Conservation (phyloP, 2,797 vertebrate species). For the Ibycter americanus region DNA sequence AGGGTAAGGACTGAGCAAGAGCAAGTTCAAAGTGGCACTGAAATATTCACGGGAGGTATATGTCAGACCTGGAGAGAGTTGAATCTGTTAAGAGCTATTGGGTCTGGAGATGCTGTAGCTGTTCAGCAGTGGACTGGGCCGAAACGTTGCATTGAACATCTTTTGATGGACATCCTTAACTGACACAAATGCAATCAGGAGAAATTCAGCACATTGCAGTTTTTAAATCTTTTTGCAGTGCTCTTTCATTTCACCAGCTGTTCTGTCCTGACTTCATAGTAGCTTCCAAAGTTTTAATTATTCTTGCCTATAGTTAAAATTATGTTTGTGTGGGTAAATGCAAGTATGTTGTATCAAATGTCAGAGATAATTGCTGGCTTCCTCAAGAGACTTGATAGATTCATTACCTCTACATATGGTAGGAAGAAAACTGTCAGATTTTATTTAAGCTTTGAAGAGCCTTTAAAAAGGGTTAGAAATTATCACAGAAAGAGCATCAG, state of each 20-base stretch:
- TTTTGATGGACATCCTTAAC: not conserved
- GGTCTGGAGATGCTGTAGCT: not conserved
- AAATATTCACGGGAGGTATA: not conserved
- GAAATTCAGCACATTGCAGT: not conserved
- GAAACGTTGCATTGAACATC: not conserved
- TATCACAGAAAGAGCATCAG: conserved; percentile 28
- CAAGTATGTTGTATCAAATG: conserved; percentile 42
- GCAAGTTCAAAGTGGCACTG: not conserved
- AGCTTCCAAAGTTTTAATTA: conserved; percentile 35
- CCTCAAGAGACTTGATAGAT: conserved; percentile 47
- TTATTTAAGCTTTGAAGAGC: conserved; percentile 42
- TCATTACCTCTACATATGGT: conserved; percentile 56
- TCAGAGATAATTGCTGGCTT: conserved; percentile 55
- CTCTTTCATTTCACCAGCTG: conserved; percentile 10
- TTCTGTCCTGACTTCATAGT: not conserved
- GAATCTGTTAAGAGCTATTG: not conserved
- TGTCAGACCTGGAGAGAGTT: not conserved
- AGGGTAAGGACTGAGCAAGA: not conserved
- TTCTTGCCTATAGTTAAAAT: conserved; percentile 33
- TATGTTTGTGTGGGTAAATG: conserved; percentile 22
- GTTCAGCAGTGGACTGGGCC: not conserved
- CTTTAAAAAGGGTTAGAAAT: conserved; percentile 26
- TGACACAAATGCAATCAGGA: not conserved
- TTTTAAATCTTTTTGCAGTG: not conserved
- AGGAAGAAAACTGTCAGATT: conserved; percentile 47